Evolutionary conservation across 2,113 vertebrate genomes (phyloP), one percentile per base, ranked within the genome.

Genomic region (Raphicerus campestris): DNA sequence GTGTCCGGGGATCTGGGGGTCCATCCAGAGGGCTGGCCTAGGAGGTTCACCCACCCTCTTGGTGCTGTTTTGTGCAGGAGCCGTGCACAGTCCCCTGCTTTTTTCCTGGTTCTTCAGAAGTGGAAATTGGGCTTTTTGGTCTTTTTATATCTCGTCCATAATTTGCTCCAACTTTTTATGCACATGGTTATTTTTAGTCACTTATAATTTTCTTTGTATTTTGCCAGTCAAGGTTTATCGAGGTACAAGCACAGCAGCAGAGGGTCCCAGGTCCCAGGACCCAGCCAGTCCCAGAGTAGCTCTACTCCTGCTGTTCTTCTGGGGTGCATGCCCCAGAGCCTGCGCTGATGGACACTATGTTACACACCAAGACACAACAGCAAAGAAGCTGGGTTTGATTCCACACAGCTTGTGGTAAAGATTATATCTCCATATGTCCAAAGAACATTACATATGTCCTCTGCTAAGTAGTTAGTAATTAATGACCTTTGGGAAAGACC

Each of bases 391-490:
- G 8, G 20, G 87, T 70, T 58, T 77, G 24, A 56, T 83, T 89
- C 61, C 81, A 47, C 19, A 28, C 17, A 5, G 2, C 17, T 35
- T 32, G 47, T 51, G 42, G 10, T 63, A 83, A 83, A 28, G 4
- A 87, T 51, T 86, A 13, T 92, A 70, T 73, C 63, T n/a, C n/a
- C n/a, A n/a, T n/a, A n/a, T n/a, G n/a, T n/a, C n/a, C n/a, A n/a
- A n/a, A n/a, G n/a, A n/a, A n/a, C n/a, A n/a, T n/a, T 85, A 24
- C 2, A 47, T 0, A 2, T 51, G 10, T 55, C n/a, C 10, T 61
- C 6, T n/a, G 35, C 4, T 60, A 75, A 56, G 58, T n/a, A 32
- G 39, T 49, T 70, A 78, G 70, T 55, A 87, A 60, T 28, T 32
- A 39, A 78, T 73, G 66, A 39, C 10, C n/a, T 70, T 66, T 70